A percentile compares a stretch with the other conserved stretches of the same genome.
phyloP scores from a whole-genome alignment of 2,797 vertebrate species.

The Artibeus jamaicensis region DNA sequence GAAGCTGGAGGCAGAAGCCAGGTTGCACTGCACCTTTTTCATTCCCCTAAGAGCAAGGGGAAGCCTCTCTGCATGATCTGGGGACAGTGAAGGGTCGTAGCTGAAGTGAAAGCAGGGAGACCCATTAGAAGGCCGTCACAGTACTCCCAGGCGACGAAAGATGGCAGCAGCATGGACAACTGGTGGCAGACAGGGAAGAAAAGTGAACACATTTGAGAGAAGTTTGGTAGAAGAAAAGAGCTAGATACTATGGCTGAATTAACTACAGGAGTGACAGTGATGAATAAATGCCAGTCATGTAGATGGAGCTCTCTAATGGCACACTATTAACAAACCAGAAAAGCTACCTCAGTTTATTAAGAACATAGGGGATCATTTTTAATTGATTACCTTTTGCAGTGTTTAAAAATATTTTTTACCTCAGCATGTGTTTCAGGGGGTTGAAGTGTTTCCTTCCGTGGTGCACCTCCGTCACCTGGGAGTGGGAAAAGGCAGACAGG shows the following conservation, averaged over 20 bases:
- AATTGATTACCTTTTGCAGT: background rate
- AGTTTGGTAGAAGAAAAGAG: background rate
- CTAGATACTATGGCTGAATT: background rate
- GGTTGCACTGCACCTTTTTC: background rate
- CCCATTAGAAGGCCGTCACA: accelerated
- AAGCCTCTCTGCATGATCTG: background rate
- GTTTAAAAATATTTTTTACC: background rate
- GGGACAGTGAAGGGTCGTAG: background rate
- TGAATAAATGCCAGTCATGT: background rate
- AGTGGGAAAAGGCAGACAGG: background rate
- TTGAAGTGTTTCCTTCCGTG: background rate
- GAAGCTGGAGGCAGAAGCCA: background rate
- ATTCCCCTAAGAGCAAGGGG: background rate
- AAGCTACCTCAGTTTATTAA: background rate
- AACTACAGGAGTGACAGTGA: background rate
- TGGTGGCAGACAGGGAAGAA: background rate
- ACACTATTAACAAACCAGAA: background rate
- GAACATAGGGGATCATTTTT: background rate
- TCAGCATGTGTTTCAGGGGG: background rate
- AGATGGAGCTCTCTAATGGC: background rate
- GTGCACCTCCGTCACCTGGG: background rate
- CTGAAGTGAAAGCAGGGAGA: background rate
- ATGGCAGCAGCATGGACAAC: background rate
- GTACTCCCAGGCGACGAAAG: background rate
- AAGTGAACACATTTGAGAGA: background rate